Conservation (phyloP, 2,888 invertebrate genomes). For the Eristalis pertinax region DNA sequence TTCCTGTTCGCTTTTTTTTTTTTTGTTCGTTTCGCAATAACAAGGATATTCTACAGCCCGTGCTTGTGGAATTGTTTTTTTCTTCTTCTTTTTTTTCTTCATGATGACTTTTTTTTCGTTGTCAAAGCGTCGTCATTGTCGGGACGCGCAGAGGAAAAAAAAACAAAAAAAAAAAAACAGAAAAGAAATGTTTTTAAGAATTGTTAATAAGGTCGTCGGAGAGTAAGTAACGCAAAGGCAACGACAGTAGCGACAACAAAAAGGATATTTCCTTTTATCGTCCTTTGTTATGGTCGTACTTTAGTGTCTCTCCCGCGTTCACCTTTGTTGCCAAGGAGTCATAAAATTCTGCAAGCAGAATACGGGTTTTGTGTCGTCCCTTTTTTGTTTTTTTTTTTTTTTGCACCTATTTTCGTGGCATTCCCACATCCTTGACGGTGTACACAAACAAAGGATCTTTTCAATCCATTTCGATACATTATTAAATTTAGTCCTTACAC, state of each 20-base stretch:
- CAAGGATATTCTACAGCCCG: slow-evolving; percentile 16
- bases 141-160: not conserved
- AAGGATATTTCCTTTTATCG: slow-evolving; percentile 46
- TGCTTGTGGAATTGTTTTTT: not conserved
- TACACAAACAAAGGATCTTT: slow-evolving; percentile 47
- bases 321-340: slow-evolving; percentile 45
- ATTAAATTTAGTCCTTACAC: slow-evolving; percentile 64
- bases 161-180: not conserved
- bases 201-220: slow-evolving; percentile 55
- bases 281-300: slow-evolving; percentile 15
- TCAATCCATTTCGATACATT: slow-evolving; percentile 67
- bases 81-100: not conserved
- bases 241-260: slow-evolving; percentile 6
- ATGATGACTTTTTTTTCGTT: slow-evolving; percentile 21
- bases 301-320: slow-evolving; percentile 29
- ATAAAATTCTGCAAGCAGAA: slow-evolving; percentile 42
- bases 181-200: slow-evolving; percentile 38
- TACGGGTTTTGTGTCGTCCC: slow-evolving; percentile 14
- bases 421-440: slow-evolving; percentile 28
- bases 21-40: slow-evolving; percentile 5
- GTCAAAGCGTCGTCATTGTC: slow-evolving; percentile 38
- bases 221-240: slow-evolving; percentile 18
- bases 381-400: not conserved
- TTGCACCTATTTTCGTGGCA: slow-evolving; percentile 3
- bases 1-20: not conserved